Evolutionary conservation across 1,140 invertebrate genomes (phyloP), one percentile per base, ranked within the genome.

Genomic region (Aphaenogaster floridana): DNA sequence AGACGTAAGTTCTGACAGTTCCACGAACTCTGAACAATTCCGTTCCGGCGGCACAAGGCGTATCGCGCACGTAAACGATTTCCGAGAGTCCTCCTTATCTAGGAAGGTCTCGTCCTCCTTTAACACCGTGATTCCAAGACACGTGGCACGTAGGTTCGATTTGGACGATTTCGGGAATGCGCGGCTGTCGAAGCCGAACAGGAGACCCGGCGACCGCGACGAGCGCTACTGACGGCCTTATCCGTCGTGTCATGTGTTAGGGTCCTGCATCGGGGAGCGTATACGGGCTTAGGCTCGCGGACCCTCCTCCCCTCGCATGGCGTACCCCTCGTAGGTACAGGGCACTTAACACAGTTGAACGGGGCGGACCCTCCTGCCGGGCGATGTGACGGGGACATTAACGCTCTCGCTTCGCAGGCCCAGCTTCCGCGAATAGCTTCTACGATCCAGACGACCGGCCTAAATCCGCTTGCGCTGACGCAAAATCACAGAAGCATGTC

Each of bases 171-270:
- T 11, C 42, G 48, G 3, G 6, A 66, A 78, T 57, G 21, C 21
- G 36, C 9, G 39, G 21, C 52, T 17, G 39, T 72, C 39, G 21
- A n/a, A 39, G 34, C 72, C 77, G 77, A 66, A 59, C 42, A 45
- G 69, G n/a, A 81, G 63, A 61, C 57, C 50, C 57, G 66, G 59
- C 63, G 72, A 64, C 64, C 86, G 81, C 69, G 79, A 69, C 86
- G 76, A 88, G 76, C 86, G 87, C 89, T 89, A 91, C 90, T 91
- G 90, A 91, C 86, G 61, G 81, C 71, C 71, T 85, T 59, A 61
- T 80, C 79, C 83, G 77, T 57, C 42, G 69, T 50, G 66, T 76
- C 80, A 63, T 39, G 69, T 50, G 66, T 69, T 48, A 48, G 69
- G 54, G 80, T 48, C 69, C 66, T 54, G 34, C 76, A 39, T 78